Evolutionary conservation across 2,888 invertebrate species (phyloP).

Genomic region (Ophioninae sp.): DNA sequence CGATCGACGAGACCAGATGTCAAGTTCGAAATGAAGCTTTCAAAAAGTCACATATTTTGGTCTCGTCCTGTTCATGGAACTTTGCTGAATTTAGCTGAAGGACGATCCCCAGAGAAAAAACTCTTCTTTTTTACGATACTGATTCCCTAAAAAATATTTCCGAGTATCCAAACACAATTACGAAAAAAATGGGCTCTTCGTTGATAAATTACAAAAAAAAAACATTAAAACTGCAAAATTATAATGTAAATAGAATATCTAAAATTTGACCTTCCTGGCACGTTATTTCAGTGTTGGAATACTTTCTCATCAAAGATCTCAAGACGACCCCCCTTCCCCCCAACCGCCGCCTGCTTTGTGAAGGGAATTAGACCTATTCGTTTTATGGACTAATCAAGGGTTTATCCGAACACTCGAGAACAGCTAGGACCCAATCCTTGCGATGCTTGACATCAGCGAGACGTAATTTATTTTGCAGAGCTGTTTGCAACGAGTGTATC

Average conservation of each 20-base stretch:
- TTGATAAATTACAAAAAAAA: not conserved
- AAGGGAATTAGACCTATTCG: slow-evolving; percentile 11
- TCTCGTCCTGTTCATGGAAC: not conserved
- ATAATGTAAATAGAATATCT: not conserved
- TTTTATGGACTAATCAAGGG: slow-evolving; percentile 11
- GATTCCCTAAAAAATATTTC: not conserved
- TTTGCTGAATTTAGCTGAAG: not conserved
- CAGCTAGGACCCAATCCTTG: not conserved
- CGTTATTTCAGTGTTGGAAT: not conserved
- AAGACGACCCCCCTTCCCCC: not conserved
- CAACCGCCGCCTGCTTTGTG: not conserved
- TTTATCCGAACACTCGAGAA: not conserved
- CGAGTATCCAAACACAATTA: not conserved
- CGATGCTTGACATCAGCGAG: not conserved
- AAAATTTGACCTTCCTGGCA: not conserved
- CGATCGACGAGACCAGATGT: slow-evolving; percentile 1
- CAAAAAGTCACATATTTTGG: not conserved
- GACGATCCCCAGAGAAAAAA: no score
- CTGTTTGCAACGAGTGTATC: not conserved
- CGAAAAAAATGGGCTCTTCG: not conserved
- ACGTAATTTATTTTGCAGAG: not conserved
- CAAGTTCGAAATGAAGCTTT: slow-evolving; percentile 3
- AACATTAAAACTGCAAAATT: not conserved
- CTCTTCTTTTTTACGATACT: not conserved
- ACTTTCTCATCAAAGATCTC: not conserved